These are phyloP conservation scores for Dolichomitus sp. DNA, from an alignment of 2,888 invertebrate genomes.

Conservation along the genomic window DNA sequence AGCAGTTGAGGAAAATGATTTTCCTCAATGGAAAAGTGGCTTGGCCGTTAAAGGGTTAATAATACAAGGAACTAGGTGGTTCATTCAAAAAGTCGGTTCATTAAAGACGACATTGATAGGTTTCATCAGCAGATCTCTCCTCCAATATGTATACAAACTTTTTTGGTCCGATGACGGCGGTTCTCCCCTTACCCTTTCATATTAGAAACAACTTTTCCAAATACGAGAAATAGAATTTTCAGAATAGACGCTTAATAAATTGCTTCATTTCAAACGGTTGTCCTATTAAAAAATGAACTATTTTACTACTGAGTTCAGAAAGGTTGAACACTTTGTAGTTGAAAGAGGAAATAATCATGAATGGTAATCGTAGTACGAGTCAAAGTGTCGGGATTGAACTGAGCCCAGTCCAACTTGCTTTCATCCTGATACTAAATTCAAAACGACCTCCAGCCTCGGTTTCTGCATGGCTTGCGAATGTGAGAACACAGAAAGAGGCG, in stretches of 20 bases:
- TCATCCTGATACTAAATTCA: background rate
- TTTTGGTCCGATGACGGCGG: too few relatives aligned
- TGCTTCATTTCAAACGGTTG: background rate
- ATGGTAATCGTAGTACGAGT: background rate
- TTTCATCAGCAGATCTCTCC: too few relatives aligned
- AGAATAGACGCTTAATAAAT: background rate
- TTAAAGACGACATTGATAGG: too few relatives aligned
- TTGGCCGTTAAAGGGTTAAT: too few relatives aligned
- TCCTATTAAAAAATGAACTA: background rate
- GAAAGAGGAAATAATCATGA: background rate
- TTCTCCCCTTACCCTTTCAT: background rate
- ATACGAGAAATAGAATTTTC: background rate
- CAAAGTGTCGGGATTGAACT: background rate
- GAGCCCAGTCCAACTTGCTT: background rate
- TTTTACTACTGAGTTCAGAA: background rate
- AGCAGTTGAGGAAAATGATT: too few relatives aligned
- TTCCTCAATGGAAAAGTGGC: too few relatives aligned
- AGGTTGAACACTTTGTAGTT: background rate
- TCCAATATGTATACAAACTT: too few relatives aligned
- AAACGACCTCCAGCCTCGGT: constrained; percentile 10
- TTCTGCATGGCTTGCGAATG: background rate
- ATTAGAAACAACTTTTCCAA: background rate
- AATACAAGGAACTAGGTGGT: too few relatives aligned
- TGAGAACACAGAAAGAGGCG: background rate
- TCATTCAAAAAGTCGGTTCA: too few relatives aligned